A percentile compares a stretch with the other conserved stretches of the same genome.
phyloP scores from a whole-genome alignment of 2,888 invertebrate genomes.

The Troides aeacus region DNA sequence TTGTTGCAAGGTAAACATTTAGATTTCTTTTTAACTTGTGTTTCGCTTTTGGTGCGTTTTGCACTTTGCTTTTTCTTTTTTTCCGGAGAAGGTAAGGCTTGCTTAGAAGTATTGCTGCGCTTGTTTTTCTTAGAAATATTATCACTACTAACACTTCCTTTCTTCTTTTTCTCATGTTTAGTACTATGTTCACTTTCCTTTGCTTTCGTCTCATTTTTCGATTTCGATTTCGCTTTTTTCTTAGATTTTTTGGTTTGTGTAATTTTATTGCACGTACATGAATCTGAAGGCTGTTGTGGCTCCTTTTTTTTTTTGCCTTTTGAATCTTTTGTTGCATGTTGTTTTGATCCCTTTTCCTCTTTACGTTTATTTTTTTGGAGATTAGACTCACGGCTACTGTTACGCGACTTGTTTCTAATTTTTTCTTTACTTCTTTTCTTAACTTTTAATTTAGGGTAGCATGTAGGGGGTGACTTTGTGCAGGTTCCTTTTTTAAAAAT shows the following conservation, averaged over 20 bases:
- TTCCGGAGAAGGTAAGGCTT: background rate
- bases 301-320: constrained; percentile 1
- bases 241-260: constrained; percentile 22
- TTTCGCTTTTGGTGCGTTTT: constrained; percentile 14
- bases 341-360: background rate
- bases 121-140: constrained; percentile 7
- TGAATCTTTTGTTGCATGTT: background rate
- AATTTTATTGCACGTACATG: constrained; percentile 22
- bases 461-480: background rate
- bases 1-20: constrained; percentile 7
- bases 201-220: background rate
- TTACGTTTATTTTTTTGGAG: constrained; percentile 11
- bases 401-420: constrained; percentile 1
- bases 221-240: constrained; percentile 16
- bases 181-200: background rate
- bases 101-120: background rate
- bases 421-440: constrained; percentile 6
- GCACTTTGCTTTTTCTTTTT: constrained; percentile 3
- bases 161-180: constrained; percentile 5
- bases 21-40: background rate
- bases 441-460: constrained; percentile 12
- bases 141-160: background rate
- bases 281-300: background rate
- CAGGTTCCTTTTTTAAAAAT: constrained; percentile 15
- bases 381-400: background rate